Evolutionary conservation across 2,797 vertebrate genomes (phyloP).

Genomic region (Ctenosaura bakeri): DNA sequence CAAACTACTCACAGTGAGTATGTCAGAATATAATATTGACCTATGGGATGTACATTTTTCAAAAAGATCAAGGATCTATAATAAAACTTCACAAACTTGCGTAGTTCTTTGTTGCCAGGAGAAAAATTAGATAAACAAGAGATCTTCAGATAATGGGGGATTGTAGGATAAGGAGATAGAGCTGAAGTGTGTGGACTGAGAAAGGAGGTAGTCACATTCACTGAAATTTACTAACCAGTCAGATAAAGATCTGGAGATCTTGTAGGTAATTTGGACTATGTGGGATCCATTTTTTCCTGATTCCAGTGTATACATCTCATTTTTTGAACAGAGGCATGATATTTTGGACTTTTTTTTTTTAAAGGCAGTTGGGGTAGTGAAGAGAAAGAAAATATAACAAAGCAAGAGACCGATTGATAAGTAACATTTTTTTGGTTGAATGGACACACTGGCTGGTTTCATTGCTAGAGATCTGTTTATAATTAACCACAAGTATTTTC

Average conservation of each 20-base stretch:
- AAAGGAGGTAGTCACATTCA: neutral
- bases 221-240: neutral
- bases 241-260: neutral
- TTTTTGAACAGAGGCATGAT: neutral
- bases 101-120: neutral
- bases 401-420: constrained; percentile 44
- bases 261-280: neutral
- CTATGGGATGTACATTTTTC: neutral
- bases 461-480: constrained; percentile 33
- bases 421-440: constrained; percentile 32
- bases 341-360: neutral
- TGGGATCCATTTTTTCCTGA: neutral
- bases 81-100: neutral
- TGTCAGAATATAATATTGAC: neutral
- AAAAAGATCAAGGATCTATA: neutral
- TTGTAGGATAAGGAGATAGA: neutral
- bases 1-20: neutral
- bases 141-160: neutral
- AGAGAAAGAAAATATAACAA: neutral
- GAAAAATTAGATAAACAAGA: neutral
- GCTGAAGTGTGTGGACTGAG: neutral
- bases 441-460: constrained; percentile 24
- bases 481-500: neutral
- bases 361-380: neutral
- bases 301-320: neutral